Evolutionary conservation across 2,113 vertebrate genomes (phyloP).

Genomic region (Capreolus pygargus): DNA sequence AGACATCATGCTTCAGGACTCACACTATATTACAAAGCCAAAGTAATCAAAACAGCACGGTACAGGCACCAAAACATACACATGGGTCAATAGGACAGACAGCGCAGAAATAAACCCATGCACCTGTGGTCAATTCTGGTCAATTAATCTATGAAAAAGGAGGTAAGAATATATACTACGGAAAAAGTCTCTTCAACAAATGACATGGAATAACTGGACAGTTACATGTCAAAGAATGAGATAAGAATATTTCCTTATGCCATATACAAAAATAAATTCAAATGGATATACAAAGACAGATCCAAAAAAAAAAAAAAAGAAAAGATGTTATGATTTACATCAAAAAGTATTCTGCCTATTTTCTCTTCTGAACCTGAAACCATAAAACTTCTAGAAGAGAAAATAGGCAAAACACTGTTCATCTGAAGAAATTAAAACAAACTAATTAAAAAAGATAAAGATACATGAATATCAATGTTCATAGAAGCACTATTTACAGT

Average conservation of each 20-base stretch:
- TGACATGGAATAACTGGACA: background rate
- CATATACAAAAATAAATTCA: background rate
- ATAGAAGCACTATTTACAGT: background rate
- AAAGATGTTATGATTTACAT: background rate
- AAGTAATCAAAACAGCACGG: background rate
- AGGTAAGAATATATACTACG: background rate
- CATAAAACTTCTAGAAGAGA: background rate
- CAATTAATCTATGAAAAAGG: background rate
- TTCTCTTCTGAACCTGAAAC: background rate
- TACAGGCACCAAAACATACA: background rate
- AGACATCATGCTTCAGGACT: background rate
- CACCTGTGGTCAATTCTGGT: background rate
- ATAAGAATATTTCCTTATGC: background rate
- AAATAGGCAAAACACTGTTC: background rate
- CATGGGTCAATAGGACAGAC: background rate
- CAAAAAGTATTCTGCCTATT: background rate
- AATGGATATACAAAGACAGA: background rate
- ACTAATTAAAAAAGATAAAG: background rate
- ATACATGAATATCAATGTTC: background rate
- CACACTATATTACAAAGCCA: background rate
- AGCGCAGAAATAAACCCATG: background rate
- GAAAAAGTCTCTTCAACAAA: background rate
- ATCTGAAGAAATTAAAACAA: background rate
- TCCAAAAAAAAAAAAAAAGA: background rate
- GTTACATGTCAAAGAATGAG: background rate